Evolutionary conservation across 2,888 invertebrate species (phyloP).

Genomic region (Lasioglossum lativentre): DNA sequence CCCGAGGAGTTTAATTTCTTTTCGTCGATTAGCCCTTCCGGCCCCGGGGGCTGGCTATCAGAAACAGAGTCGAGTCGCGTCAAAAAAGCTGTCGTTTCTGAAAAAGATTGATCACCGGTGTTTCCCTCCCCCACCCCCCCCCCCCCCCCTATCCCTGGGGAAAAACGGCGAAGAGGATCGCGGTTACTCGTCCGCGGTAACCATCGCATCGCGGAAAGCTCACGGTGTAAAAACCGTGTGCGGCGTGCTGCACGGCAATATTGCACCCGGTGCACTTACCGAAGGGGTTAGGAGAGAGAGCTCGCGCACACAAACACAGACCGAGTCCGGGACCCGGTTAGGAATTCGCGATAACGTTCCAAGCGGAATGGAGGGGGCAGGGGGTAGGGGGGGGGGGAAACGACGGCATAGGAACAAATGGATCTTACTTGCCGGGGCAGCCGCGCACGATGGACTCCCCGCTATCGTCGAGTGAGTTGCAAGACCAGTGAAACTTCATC

Average conservation of each 20-base stretch:
- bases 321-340: slow-evolving; percentile 17
- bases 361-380: slow-evolving; percentile 21
- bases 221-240: slow-evolving; percentile 34
- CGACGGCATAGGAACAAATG: slow-evolving; percentile 62
- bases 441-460: slow-evolving; percentile 41
- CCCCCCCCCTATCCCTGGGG: not conserved
- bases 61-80: slow-evolving; percentile 20
- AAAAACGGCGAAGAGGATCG: not conserved
- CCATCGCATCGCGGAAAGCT: slow-evolving; percentile 28
- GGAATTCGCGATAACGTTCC: slow-evolving; percentile 56
- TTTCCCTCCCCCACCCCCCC: no score
- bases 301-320: not conserved
- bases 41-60: not conserved
- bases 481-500: slow-evolving; percentile 60
- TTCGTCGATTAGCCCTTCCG: slow-evolving; percentile 17
- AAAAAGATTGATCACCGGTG: slow-evolving; percentile 53
- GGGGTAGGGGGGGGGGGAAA: slow-evolving; percentile 51
- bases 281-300: slow-evolving; percentile 16
- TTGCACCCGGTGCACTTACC: slow-evolving; percentile 59
- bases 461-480: slow-evolving; percentile 63
- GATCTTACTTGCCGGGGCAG: slow-evolving; percentile 51
- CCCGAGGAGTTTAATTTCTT: slow-evolving; percentile 25
- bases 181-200: not conserved
- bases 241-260: slow-evolving; percentile 60
- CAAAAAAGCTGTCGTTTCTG: slow-evolving; percentile 25